Evolutionary conservation across 64 coral and sea anemone genomes (phyloP), one percentile per base, ranked within the genome.

Genomic region (Orbicella faveolata): DNA sequence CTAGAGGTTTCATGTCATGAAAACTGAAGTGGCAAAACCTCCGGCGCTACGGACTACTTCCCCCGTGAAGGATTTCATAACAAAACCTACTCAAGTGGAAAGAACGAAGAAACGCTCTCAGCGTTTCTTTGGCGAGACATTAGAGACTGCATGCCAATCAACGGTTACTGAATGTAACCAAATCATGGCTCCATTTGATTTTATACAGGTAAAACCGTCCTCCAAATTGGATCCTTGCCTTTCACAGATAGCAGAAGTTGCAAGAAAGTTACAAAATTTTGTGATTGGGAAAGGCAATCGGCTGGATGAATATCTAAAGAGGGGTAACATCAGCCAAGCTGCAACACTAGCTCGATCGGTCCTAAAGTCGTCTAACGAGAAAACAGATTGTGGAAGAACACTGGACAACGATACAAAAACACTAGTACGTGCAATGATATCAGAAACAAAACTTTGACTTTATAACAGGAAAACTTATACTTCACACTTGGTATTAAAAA

Each of bases 281-380:
- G 76, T 92, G 1, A 89, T 83, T 0, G 95, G 95, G 0, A 73
- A 87, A 39, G 18, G 64, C 26, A 93, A 78, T 41, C 66, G 86
- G 34, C 52, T 96, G 66, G 89, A 89, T 6, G 57, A 80, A 70
- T 85, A 93, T 51, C 69, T 96, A 1, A 88, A 88, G 11, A 86
- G 20, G 7, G 88, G 91, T 30, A 86, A 90, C 65, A 83, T 96
- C 9, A 87, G 89, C 30, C 88, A 93, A 54, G 95, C 95, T 23
- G 57, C 91, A 0, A 91, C 93, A 61, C 82, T 96, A 21, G 95
- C 95, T 1, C 87, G 87, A 35, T 84, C 95, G 2, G 95, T 96
- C 6, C 18, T 96, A 36, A 84, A 68, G 19, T 35, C 63, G 14
- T 35, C 81, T 21, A 68, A 68, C 21, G 81, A 63, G 41, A 48